phyloP scores from a whole-genome alignment of 2,888 invertebrate genomes.

The Drosophila tanythrix region DNA sequence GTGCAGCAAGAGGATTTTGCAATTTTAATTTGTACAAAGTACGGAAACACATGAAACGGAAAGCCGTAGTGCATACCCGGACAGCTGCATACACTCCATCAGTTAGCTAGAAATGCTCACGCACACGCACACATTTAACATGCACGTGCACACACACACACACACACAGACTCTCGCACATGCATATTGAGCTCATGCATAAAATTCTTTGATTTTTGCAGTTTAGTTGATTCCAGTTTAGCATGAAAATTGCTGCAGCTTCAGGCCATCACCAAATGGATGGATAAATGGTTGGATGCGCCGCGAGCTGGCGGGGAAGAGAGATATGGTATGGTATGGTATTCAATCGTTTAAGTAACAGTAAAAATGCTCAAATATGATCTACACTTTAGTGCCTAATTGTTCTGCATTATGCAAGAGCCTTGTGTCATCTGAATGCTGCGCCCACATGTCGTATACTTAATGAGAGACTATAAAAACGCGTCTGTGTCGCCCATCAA shows the following conservation, averaged over 20 bases:
- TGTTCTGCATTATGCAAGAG: constrained; percentile 63
- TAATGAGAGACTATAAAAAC: constrained; percentile 57
- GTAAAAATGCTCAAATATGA: constrained; percentile 42
- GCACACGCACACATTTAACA: constrained; percentile 18
- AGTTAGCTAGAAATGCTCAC: constrained; percentile 51
- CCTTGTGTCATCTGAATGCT: constrained; percentile 47
- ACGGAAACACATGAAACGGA: constrained; percentile 52
- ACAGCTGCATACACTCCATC: constrained; percentile 54
- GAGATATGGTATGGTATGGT: neutral
- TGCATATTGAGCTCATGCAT: constrained; percentile 41
- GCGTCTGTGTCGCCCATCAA: constrained; percentile 69
- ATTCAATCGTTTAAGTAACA: constrained; percentile 13
- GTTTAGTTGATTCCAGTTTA: constrained; percentile 37
- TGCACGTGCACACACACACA: neutral
- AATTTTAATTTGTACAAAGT: constrained; percentile 77
- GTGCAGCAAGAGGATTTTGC: constrained; percentile 70
- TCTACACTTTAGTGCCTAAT: constrained; percentile 60
- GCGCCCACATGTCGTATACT: constrained; percentile 67
- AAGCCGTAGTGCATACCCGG: constrained; percentile 16
- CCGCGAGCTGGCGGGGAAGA: neutral
- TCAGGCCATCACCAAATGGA: constrained; percentile 47
- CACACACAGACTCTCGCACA: constrained; percentile 3
- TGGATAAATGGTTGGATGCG: constrained; percentile 10
- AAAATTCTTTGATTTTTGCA: constrained; percentile 63
- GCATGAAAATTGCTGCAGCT: constrained; percentile 50